These are phyloP conservation scores for Drosophila nigromelanica DNA, from an alignment of 1,140 invertebrate genomes.

Conservation along the genomic window DNA sequence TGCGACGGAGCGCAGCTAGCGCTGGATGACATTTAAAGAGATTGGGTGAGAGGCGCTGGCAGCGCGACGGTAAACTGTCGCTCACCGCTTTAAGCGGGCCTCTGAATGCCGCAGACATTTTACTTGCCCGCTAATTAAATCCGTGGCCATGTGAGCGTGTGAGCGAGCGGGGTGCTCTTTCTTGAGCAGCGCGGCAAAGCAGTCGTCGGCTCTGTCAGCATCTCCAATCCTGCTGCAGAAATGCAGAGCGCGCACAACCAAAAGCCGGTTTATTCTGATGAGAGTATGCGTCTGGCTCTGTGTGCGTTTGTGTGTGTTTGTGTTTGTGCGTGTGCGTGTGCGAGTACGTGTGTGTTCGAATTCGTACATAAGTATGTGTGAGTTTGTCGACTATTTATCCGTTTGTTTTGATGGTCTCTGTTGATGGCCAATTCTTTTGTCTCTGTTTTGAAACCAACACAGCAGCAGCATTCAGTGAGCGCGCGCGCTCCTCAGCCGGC, in stretches of 20 bases:
- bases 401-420: constrained; percentile 50
- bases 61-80: constrained; percentile 26
- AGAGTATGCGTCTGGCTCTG: constrained; percentile 36
- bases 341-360: constrained; percentile 15
- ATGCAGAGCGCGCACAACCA: constrained; percentile 67
- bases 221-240: constrained; percentile 71
- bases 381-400: constrained; percentile 33
- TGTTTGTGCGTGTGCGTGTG: constrained; percentile 38
- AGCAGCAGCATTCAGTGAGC: constrained; percentile 20
- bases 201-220: constrained; percentile 47
- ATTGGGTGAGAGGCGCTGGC: constrained; percentile 55
- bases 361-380: constrained; percentile 2
- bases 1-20: constrained; percentile 35
- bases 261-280: constrained; percentile 68
- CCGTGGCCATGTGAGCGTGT: constrained; percentile 21
- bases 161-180: constrained; percentile 60
- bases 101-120: constrained; percentile 44
- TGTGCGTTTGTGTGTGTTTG: constrained; percentile 17
- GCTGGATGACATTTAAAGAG: constrained; percentile 47
- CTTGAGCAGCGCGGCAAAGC: constrained; percentile 46
- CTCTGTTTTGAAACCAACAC: constrained; percentile 45
- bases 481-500: constrained; percentile 29
- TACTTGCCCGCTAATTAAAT: constrained; percentile 69
- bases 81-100: constrained; percentile 47
- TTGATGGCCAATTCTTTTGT: constrained; percentile 54